Percentiles rank a stretch among this genome's conserved stretches.
These are phyloP conservation scores for Ophioninae sp. DNA, from an alignment of 2,888 invertebrate genomes.

Conservation along the genomic window DNA sequence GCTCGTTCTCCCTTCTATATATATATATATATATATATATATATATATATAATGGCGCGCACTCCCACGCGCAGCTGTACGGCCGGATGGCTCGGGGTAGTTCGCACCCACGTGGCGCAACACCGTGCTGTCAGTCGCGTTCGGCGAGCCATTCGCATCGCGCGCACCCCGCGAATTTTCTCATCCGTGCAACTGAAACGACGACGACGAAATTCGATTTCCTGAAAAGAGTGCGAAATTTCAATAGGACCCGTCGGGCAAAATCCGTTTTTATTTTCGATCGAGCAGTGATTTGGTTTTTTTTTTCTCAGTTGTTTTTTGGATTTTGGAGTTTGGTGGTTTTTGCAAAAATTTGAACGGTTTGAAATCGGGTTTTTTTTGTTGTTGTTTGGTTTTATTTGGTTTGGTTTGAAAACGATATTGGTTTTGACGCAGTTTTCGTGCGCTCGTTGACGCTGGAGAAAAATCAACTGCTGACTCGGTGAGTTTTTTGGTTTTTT, in stretches of 20 bases:
- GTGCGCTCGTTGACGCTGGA: constrained; percentile 37
- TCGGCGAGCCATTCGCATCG: constrained; percentile 74
- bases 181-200: constrained; percentile 30
- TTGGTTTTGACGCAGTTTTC: constrained; percentile 55
- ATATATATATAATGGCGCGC: no score
- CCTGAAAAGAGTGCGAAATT: constrained; percentile 4
- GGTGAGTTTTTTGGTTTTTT: no score
- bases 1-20: constrained; percentile 5
- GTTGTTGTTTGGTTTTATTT: no score
- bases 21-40: constrained; percentile 19
- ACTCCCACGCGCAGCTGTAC: constrained; percentile 52
- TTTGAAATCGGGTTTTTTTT: constrained; percentile 39
- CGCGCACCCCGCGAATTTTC: constrained; percentile 63
- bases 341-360: background rate
- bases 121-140: constrained; percentile 78
- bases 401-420: no score
- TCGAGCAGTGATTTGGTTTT: constrained; percentile 43
- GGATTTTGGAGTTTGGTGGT: no score
- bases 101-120: constrained; percentile 77
- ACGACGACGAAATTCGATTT: constrained; percentile 33
- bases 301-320: no score
- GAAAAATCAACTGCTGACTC: background rate
- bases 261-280: constrained; percentile 5
- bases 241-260: background rate
- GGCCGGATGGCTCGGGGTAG: constrained; percentile 69